Evolutionary conservation across 2,113 vertebrate species (phyloP).

Genomic region (Nesospiza acunhae): DNA sequence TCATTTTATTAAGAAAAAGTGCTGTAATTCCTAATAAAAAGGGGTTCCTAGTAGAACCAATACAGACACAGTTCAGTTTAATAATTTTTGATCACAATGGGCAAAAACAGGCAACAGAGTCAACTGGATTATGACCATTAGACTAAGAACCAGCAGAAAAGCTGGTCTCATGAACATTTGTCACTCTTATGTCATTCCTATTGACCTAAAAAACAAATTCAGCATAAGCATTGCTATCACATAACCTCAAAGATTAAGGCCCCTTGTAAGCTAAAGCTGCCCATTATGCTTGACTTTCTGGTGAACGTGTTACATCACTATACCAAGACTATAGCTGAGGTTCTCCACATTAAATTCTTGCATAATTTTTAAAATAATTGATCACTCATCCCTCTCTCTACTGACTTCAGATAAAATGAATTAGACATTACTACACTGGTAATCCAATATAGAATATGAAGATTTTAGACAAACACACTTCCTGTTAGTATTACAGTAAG

Average conservation of each 20-base stretch:
- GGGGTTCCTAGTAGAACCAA: background rate
- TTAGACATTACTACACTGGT: background rate
- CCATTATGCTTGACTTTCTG: background rate
- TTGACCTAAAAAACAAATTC: background rate
- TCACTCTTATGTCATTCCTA: background rate
- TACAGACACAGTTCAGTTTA: background rate
- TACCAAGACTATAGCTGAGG: background rate
- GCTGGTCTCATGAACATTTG: background rate
- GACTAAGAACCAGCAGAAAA: background rate
- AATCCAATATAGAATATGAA: background rate
- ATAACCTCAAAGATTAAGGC: background rate
- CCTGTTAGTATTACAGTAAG: background rate
- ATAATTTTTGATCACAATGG: background rate
- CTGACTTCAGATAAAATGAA: background rate
- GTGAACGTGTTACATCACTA: background rate
- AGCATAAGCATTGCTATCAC: background rate
- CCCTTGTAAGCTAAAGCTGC: background rate
- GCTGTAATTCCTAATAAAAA: background rate
- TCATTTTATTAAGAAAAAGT: background rate
- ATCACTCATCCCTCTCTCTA: background rate
- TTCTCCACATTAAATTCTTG: background rate
- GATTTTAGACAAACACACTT: background rate
- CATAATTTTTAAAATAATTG: background rate
- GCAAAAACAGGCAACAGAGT: background rate
- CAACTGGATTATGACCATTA: background rate